These are phyloP conservation scores for Leuctra nigra DNA, from an alignment of 2,888 invertebrate species.

Conservation along the genomic window DNA sequence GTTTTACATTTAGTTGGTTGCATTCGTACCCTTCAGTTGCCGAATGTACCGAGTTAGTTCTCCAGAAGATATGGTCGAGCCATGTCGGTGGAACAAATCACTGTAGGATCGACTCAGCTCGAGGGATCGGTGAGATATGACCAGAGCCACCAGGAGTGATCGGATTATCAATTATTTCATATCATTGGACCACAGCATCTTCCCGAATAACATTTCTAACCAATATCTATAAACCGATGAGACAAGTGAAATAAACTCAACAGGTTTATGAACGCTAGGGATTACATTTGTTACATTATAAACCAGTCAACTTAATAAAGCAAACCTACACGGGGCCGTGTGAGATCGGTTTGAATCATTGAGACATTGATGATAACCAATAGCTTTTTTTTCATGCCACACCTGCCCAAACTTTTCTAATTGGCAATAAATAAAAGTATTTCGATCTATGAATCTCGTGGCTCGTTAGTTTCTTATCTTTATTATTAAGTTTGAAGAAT, in stretches of 20 bases:
- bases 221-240: not conserved
- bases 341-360: not conserved
- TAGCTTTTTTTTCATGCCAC: not conserved
- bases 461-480: conserved; percentile 1
- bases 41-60: no score
- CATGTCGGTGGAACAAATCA: not conserved
- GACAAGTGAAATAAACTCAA: conserved; percentile 2
- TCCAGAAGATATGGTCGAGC: no score
- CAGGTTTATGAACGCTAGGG: not conserved
- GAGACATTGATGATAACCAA: conserved; percentile 2
- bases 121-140: not conserved
- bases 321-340: not conserved
- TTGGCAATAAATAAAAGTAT: conserved; percentile 4
- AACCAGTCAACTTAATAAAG: not conserved
- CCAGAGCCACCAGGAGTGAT: not conserved
- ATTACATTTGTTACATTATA: not conserved
- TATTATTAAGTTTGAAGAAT: not conserved
- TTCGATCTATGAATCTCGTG: not conserved
- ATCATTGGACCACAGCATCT: not conserved
- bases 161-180: conserved; percentile 10
- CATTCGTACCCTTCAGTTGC: no score
- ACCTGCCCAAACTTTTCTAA: not conserved
- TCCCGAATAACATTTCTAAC: conserved; percentile 3
- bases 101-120: not conserved
- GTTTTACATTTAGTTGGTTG: no score